Evolutionary conservation across 2,888 invertebrate species (phyloP).

Genomic region (Dromius quadrimaculatus): DNA sequence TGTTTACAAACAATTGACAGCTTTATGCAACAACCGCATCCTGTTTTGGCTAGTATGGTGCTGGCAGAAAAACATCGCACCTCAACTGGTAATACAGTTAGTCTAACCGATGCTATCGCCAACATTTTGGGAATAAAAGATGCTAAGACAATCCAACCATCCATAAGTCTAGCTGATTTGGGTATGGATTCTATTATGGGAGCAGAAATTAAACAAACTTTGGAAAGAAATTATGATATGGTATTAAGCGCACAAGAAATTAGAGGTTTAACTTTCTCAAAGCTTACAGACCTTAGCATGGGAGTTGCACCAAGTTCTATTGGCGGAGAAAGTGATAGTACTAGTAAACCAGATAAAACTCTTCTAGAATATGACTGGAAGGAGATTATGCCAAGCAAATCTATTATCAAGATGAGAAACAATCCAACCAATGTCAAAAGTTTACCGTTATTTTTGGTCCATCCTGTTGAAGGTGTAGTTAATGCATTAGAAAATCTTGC

Average conservation of each 20-base stretch:
- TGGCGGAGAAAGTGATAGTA: constrained; percentile 54
- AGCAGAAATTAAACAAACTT: constrained; percentile 96
- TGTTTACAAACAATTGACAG: constrained; percentile 89
- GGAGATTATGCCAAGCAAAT: constrained; percentile 82
- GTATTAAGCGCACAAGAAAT: constrained; percentile 93
- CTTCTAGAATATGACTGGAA: constrained; percentile 70
- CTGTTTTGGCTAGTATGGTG: constrained; percentile 86
- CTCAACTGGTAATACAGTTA: constrained; percentile 70
- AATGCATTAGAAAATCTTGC: constrained; percentile 80
- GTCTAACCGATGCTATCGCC: constrained; percentile 83
- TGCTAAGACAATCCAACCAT: constrained; percentile 79
- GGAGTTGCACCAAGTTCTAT: constrained; percentile 57
- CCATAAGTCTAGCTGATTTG: constrained; percentile 88
- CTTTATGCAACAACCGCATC: constrained; percentile 90
- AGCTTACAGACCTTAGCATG: constrained; percentile 73
- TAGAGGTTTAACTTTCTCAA: constrained; percentile 83
- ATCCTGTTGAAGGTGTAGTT: constrained; percentile 92
- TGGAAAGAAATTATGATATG: constrained; percentile 93
- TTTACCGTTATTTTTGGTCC: constrained; percentile 77
- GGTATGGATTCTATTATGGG: constrained; percentile 99
- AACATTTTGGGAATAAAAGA: constrained; percentile 94
- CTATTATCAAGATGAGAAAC: constrained; percentile 76
- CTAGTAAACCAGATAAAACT: constrained; percentile 65
- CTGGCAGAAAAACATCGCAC: constrained; percentile 85
- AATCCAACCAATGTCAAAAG: constrained; percentile 66